phyloP scores from a whole-genome alignment of 2,797 vertebrate species.

The Vultur gryphus region DNA sequence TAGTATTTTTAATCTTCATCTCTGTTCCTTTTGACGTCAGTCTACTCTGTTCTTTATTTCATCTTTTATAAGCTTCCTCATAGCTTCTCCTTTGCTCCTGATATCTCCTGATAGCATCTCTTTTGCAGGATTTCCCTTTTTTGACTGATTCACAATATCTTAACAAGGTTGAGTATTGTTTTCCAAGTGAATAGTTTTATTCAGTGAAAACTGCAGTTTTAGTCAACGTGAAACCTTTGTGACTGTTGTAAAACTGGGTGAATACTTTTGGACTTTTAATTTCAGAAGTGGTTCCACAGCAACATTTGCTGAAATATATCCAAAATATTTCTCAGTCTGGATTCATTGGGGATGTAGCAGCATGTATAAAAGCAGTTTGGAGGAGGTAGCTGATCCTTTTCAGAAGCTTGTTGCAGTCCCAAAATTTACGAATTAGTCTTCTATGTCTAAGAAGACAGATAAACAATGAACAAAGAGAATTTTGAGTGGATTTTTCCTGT shows the following conservation, averaged over 20 bases:
- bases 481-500: neutral
- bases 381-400: neutral
- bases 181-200: neutral
- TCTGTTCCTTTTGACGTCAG: neutral
- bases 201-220: neutral
- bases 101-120: neutral
- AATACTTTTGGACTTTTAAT: neutral
- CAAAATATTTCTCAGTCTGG: neutral
- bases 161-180: neutral
- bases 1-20: neutral
- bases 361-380: neutral
- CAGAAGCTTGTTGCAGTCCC: neutral
- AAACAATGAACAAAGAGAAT: neutral
- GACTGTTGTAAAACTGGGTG: neutral
- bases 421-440: neutral
- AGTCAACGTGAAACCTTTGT: neutral
- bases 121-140: neutral
- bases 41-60: neutral
- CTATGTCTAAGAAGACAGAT: neutral
- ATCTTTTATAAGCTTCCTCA: neutral
- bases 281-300: neutral
- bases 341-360: rapidly evolving
- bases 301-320: neutral
- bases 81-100: neutral
- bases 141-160: rapidly evolving